Evolutionary conservation across 2,888 invertebrate species (phyloP).

Genomic region (Adineta ricciae): DNA sequence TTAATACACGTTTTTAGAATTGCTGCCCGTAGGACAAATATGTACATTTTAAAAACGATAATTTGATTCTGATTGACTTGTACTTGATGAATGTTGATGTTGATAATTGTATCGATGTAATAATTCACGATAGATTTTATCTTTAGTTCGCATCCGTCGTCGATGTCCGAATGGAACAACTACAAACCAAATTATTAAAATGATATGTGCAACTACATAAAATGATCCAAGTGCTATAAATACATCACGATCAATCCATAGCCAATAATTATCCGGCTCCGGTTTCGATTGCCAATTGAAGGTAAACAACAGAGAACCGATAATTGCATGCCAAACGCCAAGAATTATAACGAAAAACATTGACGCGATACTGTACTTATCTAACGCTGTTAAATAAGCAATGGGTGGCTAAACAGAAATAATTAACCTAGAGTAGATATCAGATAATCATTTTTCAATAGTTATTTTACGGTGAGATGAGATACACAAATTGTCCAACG

Average conservation of each 20-base stretch:
- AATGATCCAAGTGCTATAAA: not conserved
- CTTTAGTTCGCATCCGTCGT: not conserved
- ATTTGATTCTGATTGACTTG: not conserved
- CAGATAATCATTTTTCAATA: constrained; percentile 18
- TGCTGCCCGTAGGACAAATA: too few species aligned
- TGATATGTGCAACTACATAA: not conserved
- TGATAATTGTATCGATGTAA: not conserved
- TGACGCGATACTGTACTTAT: constrained; percentile 24
- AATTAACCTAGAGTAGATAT: not conserved
- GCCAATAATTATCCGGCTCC: not conserved
- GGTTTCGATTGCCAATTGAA: not conserved
- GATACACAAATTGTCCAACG: not conserved
- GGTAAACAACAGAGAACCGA: not conserved
- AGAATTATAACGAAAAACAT: constrained; percentile 23
- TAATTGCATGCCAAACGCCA: constrained; percentile 25
- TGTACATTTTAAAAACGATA: not conserved
- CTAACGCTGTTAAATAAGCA: constrained; percentile 23
- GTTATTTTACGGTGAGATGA: not conserved
- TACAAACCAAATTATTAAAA: not conserved
- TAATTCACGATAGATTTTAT: not conserved
- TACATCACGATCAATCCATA: not conserved
- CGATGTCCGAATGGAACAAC: not conserved
- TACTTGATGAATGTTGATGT: not conserved
- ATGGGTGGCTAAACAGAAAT: constrained; percentile 3
- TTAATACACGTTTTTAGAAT: too few species aligned